These are phyloP conservation scores for Danaus melanippus DNA, from an alignment of 1,140 invertebrate genomes.

Conservation along the genomic window DNA sequence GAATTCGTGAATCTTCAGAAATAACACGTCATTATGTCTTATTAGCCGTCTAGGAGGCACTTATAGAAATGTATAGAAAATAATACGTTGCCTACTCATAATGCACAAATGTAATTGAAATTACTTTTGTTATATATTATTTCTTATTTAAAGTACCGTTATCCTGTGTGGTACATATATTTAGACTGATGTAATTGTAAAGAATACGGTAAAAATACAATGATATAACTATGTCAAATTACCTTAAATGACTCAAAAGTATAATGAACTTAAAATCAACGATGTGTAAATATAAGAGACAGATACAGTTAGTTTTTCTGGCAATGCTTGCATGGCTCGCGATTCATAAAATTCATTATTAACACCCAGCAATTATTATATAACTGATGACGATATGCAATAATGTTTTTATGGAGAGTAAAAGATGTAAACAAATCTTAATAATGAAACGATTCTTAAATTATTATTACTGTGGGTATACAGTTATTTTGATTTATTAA, in stretches of 20 bases:
- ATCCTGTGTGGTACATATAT: slow-evolving; percentile 4
- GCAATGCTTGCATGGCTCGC: slow-evolving; percentile 43
- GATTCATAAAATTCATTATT: slow-evolving; percentile 14
- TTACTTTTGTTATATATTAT: slow-evolving; percentile 4
- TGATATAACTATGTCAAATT: slow-evolving; percentile 32
- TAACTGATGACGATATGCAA: too few relatives aligned
- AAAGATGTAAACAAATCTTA: too few relatives aligned
- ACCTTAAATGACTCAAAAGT: slow-evolving; percentile 39
- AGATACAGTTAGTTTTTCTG: slow-evolving; percentile 58
- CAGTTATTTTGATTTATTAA: too few relatives aligned
- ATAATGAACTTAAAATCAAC: slow-evolving; percentile 48
- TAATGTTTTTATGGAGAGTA: too few relatives aligned
- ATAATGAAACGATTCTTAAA: too few relatives aligned
- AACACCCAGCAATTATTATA: too few relatives aligned
- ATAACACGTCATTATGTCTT: slow-evolving; percentile 60
- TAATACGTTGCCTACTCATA: slow-evolving; percentile 31
- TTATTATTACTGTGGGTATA: too few relatives aligned
- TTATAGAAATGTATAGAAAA: slow-evolving; percentile 51
- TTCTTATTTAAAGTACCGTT: background rate
- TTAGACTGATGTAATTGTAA: slow-evolving; percentile 1
- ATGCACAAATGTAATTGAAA: slow-evolving; percentile 2
- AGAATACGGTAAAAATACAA: slow-evolving; percentile 24
- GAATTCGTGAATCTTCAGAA: slow-evolving; percentile 63
- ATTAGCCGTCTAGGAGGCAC: slow-evolving; percentile 58
- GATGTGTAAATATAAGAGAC: slow-evolving; percentile 51